Conservation (phyloP, 2,888 invertebrate genomes). For the Luffia ferchaultella region DNA sequence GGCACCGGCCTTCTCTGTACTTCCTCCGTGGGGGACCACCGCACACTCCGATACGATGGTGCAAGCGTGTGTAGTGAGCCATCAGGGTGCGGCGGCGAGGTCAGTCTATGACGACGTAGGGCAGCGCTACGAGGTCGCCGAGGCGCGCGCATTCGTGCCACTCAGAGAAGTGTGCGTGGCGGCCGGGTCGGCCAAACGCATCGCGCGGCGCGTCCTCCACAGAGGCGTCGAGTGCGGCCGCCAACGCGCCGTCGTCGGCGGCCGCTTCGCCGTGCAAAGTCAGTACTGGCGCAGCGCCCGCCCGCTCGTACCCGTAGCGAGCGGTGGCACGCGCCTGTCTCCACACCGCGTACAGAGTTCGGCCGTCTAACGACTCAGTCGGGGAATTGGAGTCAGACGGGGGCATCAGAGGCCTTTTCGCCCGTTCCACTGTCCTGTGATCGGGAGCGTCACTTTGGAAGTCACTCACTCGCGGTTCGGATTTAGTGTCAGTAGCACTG, state of each 20-base stretch:
- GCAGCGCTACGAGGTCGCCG: constrained; percentile 90
- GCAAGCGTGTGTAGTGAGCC: too few relatives aligned
- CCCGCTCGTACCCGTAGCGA: constrained; percentile 31
- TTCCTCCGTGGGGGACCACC: too few relatives aligned
- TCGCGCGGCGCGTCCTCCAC: constrained; percentile 21
- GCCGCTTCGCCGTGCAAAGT: constrained; percentile 19
- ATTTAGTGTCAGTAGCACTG: constrained; percentile 1
- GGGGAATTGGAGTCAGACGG: neutral
- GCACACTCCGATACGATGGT: too few relatives aligned
- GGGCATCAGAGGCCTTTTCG: constrained; percentile 28
- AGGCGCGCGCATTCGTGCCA: constrained; percentile 90
- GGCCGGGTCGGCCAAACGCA: constrained; percentile 31
- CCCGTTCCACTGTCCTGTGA: constrained; percentile 49
- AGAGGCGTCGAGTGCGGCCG: constrained; percentile 13
- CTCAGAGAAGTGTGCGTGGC: constrained; percentile 74
- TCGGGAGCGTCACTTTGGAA: constrained; percentile 28
- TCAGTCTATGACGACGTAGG: constrained; percentile 96
- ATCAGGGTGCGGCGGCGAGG: constrained; percentile 19
- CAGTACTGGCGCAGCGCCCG: constrained; percentile 31
- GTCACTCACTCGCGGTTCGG: constrained; percentile 13
- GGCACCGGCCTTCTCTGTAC: too few relatives aligned
- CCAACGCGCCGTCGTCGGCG: constrained; percentile 18
- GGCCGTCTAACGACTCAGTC: constrained; percentile 17
- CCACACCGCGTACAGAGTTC: constrained; percentile 28
- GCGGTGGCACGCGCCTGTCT: constrained; percentile 21